Conservation (phyloP, 1,140 invertebrate species). For the Elymnias hypermnestra region DNA sequence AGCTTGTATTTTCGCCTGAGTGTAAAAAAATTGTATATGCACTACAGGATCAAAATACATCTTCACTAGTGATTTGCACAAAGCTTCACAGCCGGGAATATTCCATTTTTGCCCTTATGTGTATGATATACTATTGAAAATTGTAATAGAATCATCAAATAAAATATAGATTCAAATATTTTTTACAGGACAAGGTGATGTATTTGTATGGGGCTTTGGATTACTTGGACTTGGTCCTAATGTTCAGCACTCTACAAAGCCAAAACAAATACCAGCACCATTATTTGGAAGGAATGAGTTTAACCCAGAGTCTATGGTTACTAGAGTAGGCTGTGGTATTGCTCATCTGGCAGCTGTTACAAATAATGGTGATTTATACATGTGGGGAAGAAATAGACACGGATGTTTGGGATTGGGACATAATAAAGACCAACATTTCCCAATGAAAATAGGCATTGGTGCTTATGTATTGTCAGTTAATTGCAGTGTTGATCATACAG, state of each 20-base stretch:
- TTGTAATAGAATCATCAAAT: too few relatives aligned
- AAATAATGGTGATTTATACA: slow-evolving; percentile 87
- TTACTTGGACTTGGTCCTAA: slow-evolving; percentile 92
- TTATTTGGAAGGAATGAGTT: slow-evolving; percentile 93
- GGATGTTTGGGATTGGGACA: slow-evolving; percentile 90
- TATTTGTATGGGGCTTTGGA: slow-evolving; percentile 96
- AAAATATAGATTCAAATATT: slow-evolving; percentile 6
- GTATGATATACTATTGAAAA: too few relatives aligned
- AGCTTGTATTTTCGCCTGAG: too few relatives aligned
- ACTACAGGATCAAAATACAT: too few relatives aligned
- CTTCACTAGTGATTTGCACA: too few relatives aligned
- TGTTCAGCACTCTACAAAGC: slow-evolving; percentile 79
- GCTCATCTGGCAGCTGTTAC: slow-evolving; percentile 89
- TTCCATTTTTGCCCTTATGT: too few relatives aligned
- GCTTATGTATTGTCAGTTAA: slow-evolving; percentile 83
- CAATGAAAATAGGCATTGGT: slow-evolving; percentile 87
- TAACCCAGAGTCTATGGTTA: slow-evolving; percentile 81
- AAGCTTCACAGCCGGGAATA: too few relatives aligned
- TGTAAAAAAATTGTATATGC: too few relatives aligned
- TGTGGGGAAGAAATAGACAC: slow-evolving; percentile 92
- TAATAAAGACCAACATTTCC: slow-evolving; percentile 90
- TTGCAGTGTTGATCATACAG: slow-evolving; percentile 91
- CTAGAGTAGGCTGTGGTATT: slow-evolving; percentile 84
- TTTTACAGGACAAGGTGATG: slow-evolving; percentile 84
- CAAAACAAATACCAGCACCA: slow-evolving; percentile 84